A percentile compares a stretch with the other conserved stretches of the same genome.
Evolutionary conservation across 2,797 vertebrate species (phyloP).

Genomic region (Protonibea diacanthus): DNA sequence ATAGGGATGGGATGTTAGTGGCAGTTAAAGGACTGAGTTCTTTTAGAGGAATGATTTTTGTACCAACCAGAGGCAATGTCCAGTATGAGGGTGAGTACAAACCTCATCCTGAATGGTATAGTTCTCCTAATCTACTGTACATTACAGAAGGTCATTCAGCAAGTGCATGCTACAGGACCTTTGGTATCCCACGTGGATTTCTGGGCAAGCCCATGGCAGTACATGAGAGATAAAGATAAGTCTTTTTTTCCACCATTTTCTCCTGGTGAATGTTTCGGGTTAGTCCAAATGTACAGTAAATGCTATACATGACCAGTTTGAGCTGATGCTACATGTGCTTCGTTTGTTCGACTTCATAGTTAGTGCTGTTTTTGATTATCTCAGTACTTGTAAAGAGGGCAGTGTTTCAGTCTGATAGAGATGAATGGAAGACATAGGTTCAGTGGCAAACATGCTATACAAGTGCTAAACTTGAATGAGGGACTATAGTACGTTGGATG

Average conservation of each 20-base stretch:
- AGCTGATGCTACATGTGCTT: slow-evolving; percentile 81
- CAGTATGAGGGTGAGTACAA: slow-evolving; percentile 40
- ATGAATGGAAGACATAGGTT: slow-evolving; percentile 86
- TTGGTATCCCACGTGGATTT: slow-evolving; percentile 60
- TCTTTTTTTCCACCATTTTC: slow-evolving; percentile 49
- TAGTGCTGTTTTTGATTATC: slow-evolving; percentile 68
- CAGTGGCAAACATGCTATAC: slow-evolving; percentile 64
- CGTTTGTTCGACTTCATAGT: slow-evolving; percentile 66
- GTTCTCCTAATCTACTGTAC: slow-evolving; percentile 57
- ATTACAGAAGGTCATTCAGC: slow-evolving; percentile 73
- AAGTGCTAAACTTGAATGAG: slow-evolving; percentile 67
- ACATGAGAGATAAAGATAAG: slow-evolving; percentile 79
- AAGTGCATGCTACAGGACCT: slow-evolving; percentile 77
- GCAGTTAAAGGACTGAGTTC: slow-evolving; percentile 69
- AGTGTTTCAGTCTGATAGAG: slow-evolving; percentile 77
- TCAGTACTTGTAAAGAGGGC: slow-evolving; percentile 63
- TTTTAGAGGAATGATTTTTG: slow-evolving; percentile 56
- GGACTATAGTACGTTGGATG: slow-evolving; percentile 22
- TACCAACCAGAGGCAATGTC: slow-evolving; percentile 42
- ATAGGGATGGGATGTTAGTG: slow-evolving; percentile 54
- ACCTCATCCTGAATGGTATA: slow-evolving; percentile 49
- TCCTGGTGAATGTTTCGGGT: slow-evolving; percentile 32
- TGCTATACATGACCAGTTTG: slow-evolving; percentile 34
- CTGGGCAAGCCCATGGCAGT: slow-evolving; percentile 49
- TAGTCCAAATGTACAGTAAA: slow-evolving; percentile 40